These are phyloP conservation scores for Triops longicaudatus DNA, from an alignment of 1,140 invertebrate species.

Conservation along the genomic window DNA sequence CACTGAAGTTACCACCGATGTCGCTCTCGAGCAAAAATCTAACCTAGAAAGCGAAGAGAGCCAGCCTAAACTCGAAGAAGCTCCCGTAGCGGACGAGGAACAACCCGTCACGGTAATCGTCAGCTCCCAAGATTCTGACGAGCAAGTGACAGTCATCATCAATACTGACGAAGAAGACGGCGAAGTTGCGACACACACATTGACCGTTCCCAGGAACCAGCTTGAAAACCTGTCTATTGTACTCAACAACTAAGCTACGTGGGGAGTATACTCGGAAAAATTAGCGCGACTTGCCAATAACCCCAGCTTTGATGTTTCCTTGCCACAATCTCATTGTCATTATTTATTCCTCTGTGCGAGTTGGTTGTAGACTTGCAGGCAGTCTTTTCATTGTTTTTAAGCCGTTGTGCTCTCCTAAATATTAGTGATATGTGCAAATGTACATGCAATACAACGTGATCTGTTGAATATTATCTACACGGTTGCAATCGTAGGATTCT, in stretches of 20 bases:
- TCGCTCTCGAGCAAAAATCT: background rate
- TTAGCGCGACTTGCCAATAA: background rate
- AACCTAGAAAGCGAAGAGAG: background rate
- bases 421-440: slow-evolving; percentile 1
- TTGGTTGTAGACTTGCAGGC: background rate
- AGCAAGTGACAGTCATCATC: background rate
- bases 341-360: background rate
- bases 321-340: slow-evolving; percentile 3
- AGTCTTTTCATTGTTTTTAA: background rate
- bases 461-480: background rate
- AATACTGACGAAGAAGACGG: background rate
- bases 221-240: background rate
- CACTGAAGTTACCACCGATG: background rate
- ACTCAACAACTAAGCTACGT: background rate
- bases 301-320: background rate
- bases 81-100: background rate
- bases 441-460: slow-evolving; percentile 15
- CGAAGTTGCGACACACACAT: slow-evolving; percentile 6
- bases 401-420: background rate
- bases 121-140: background rate
- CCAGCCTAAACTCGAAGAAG: background rate
- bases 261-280: background rate
- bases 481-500: background rate
- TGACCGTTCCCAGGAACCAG: background rate
- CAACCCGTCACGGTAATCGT: background rate